A percentile compares a stretch with the other conserved stretches of the same genome.
phyloP scores from a whole-genome alignment of 2,797 vertebrate species.

The Eulemur coronatus region DNA sequence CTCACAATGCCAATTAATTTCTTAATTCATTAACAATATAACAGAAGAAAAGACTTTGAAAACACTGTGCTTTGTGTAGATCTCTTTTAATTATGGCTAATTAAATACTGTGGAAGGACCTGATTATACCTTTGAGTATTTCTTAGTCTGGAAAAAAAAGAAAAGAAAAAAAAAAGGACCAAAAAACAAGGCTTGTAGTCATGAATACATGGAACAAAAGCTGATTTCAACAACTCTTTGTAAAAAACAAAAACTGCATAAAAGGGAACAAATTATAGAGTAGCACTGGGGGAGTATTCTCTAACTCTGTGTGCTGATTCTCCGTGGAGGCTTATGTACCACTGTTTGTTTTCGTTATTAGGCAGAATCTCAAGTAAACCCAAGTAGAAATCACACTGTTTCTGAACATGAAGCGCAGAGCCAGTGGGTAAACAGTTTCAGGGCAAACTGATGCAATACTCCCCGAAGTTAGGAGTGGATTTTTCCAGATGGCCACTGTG shows the following conservation, averaged over 20 bases:
- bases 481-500: slow-evolving; percentile 78
- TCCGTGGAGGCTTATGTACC: fast-evolving
- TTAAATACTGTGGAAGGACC: slow-evolving; percentile 86
- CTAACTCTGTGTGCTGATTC: neutral
- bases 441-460: neutral
- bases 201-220: slow-evolving; percentile 70
- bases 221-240: slow-evolving; percentile 69
- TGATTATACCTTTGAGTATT: slow-evolving; percentile 88
- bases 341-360: slow-evolving; percentile 20
- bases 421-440: slow-evolving; percentile 62
- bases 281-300: neutral
- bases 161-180: slow-evolving; percentile 48
- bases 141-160: slow-evolving; percentile 80
- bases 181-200: slow-evolving; percentile 45
- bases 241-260: slow-evolving; percentile 39
- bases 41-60: slow-evolving; percentile 85
- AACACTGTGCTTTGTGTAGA: slow-evolving; percentile 84
- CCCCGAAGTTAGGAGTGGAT: slow-evolving; percentile 53
- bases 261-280: slow-evolving; percentile 41
- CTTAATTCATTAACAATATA: slow-evolving; percentile 86
- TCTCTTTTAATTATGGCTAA: slow-evolving; percentile 87
- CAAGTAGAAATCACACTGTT: slow-evolving; percentile 14
- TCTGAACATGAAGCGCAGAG: slow-evolving; percentile 33
- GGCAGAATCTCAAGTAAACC: slow-evolving; percentile 23
- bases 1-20: slow-evolving; percentile 86